Percentiles rank a stretch among this genome's conserved stretches.
Conservation (phyloP, 2,888 invertebrate genomes). For the Spicauda simplicius region DNA sequence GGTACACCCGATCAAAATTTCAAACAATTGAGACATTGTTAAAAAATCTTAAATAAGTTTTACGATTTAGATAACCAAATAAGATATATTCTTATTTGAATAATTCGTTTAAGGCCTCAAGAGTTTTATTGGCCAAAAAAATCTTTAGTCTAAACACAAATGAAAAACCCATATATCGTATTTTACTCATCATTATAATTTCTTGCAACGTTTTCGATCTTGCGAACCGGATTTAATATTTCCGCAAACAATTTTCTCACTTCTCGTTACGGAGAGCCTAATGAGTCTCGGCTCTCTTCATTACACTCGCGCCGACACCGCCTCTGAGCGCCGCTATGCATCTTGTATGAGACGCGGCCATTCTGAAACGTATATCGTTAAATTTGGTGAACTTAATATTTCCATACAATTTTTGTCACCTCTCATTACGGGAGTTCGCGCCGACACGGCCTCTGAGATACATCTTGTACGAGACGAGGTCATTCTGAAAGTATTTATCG, state of each 20-base stretch:
- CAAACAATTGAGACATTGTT: too few relatives aligned
- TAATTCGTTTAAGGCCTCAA: too few relatives aligned
- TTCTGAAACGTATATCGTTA: neutral
- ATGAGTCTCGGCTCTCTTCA: conserved; percentile 19
- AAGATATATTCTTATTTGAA: too few relatives aligned
- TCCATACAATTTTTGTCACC: conserved; percentile 10
- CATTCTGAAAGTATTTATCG: conserved; percentile 3
- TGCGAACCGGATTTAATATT: conserved; percentile 4
- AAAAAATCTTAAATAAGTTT: too few relatives aligned
- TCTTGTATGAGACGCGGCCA: conserved; percentile 36
- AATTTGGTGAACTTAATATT: neutral
- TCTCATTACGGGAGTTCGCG: conserved; percentile 20
- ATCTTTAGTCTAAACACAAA: too few relatives aligned
- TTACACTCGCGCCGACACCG: conserved; percentile 32
- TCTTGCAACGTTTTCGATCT: too few relatives aligned
- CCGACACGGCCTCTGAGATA: conserved; percentile 30
- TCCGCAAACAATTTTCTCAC: conserved; percentile 20
- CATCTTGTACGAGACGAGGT: conserved; percentile 37
- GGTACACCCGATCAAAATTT: too few relatives aligned
- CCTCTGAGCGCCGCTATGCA: conserved; percentile 41
- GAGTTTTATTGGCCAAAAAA: too few relatives aligned
- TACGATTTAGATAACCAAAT: too few relatives aligned
- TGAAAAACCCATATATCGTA: too few relatives aligned
- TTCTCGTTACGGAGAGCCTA: conserved; percentile 30
- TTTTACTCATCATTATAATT: too few relatives aligned